phyloP scores from a whole-genome alignment of 2,888 invertebrate genomes.

The Caenorhabditis zanzibari region DNA sequence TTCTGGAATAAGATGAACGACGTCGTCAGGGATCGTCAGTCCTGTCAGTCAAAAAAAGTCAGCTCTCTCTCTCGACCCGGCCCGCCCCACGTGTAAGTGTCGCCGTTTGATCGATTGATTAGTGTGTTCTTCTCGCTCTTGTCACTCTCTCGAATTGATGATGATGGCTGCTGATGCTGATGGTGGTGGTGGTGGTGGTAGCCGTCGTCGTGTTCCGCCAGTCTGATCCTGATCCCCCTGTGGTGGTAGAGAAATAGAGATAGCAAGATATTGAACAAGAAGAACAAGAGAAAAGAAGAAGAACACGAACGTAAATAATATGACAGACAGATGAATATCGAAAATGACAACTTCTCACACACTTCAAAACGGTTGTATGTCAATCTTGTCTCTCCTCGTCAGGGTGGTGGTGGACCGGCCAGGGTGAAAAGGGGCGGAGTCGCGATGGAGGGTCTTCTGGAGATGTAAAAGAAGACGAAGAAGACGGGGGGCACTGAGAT shows the following conservation, averaged over 20 bases:
- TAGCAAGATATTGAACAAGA: neutral
- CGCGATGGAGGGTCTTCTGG: conserved; percentile 9
- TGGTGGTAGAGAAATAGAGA: neutral
- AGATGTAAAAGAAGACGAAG: conserved; percentile 18
- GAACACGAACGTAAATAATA: conserved; percentile 62
- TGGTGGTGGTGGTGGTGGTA: conserved; percentile 1
- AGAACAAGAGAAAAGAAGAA: neutral
- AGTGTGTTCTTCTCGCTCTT: conserved; percentile 19
- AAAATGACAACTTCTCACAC: conserved; percentile 70
- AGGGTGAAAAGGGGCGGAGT: conserved; percentile 44
- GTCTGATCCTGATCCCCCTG: conserved; percentile 4
- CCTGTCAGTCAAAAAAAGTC: conserved; percentile 41
- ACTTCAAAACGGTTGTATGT: conserved; percentile 71
- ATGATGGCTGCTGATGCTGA: conserved; percentile 42
- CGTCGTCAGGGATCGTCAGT: conserved; percentile 56
- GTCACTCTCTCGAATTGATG: conserved; percentile 34
- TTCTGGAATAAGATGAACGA: conserved; percentile 69
- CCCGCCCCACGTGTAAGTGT: conserved; percentile 38
- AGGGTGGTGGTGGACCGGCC: conserved; percentile 22
- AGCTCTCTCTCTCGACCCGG: too few species aligned
- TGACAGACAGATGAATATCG: conserved; percentile 71
- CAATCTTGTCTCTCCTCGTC: conserved; percentile 61
- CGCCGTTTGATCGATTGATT: conserved; percentile 67
- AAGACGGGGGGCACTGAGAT: conserved; percentile 20
- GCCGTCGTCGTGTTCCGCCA: conserved; percentile 32